Evolutionary conservation across 2,797 vertebrate species (phyloP), one percentile per base, ranked within the genome.

Genomic region (Spinus olivaceus): DNA sequence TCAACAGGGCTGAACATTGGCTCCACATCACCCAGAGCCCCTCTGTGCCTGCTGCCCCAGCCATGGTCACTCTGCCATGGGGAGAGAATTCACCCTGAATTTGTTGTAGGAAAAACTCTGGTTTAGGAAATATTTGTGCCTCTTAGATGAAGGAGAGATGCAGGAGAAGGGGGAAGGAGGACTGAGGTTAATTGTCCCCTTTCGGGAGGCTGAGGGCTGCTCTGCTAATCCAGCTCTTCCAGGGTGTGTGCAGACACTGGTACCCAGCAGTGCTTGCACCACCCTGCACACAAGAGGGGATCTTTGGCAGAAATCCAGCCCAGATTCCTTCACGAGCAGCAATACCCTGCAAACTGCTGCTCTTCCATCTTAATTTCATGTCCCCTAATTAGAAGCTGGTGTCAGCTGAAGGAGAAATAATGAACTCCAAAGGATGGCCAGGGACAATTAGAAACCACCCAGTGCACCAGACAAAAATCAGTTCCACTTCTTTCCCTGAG

Each of bases 291-390:
- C 42, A 10, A 42, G 54, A 81, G 76, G 49, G 12, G 13, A 41
- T 23, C 70, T 64, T 30, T 42, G 59, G 27, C 84, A 66, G 15
- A 49, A 86, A 59, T 33, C 59, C 86, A 88, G 60, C 76, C 80
- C 49, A 51, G 73, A 64, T 64, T 83, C 72, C 79, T 70, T 56
- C 82, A 71, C 0, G 4, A 93, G 92, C 72, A 59, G 53, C 72
- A 64, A 66, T 4, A 37, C 22, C 72, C 50, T 78, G 69, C 72
- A 86, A 86, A 86, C 33, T 37, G 64, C 84, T 69, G 78, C 92
- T 89, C 81, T 70, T 88, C 74, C 90, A 74, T 83, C 80, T 85
- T 91, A 6, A 90, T 91, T 95, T 91, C n/a, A 80, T 6, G 9
- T 54, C 53, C 49, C 65, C 33, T 91, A 86, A 95, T 92, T 90